phyloP scores from a whole-genome alignment of 2,113 vertebrate genomes.

The Odocoileus virginianus region DNA sequence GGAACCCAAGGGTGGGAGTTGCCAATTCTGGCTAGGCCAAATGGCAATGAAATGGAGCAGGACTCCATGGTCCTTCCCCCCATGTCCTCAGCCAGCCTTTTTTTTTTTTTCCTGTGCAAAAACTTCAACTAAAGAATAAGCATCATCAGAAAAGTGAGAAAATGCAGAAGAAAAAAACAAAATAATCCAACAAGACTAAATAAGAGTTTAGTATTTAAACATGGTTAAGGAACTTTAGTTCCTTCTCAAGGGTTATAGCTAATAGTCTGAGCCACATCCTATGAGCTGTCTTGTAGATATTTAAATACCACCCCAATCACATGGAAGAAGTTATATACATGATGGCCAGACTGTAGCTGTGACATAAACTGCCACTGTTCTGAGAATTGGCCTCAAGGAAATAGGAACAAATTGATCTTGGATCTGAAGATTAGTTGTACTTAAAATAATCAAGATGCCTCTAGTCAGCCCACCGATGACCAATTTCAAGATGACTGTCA shows the following conservation, averaged over 20 bases:
- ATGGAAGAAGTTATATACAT: background rate
- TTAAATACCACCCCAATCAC: background rate
- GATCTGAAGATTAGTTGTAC: background rate
- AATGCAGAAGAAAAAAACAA: background rate
- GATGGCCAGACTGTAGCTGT: background rate
- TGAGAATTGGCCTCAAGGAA: background rate
- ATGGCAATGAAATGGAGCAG: background rate
- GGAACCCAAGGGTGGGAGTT: background rate
- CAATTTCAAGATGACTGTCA: background rate
- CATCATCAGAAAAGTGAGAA: background rate
- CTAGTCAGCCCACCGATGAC: background rate
- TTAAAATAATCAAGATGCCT: background rate
- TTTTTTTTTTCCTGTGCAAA: background rate
- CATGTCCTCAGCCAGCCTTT: background rate
- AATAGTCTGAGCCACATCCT: background rate
- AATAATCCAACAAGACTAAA: background rate
- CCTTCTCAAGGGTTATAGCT: background rate
- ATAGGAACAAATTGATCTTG: background rate
- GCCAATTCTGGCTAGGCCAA: background rate
- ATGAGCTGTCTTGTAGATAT: background rate
- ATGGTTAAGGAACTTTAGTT: background rate
- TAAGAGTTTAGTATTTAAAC: background rate
- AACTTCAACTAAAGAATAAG: background rate
- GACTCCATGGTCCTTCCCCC: background rate
- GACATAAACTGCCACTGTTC: background rate